Evolutionary conservation across 2,797 vertebrate species (phyloP).

Genomic region (Erpetoichthys calabaricus): DNA sequence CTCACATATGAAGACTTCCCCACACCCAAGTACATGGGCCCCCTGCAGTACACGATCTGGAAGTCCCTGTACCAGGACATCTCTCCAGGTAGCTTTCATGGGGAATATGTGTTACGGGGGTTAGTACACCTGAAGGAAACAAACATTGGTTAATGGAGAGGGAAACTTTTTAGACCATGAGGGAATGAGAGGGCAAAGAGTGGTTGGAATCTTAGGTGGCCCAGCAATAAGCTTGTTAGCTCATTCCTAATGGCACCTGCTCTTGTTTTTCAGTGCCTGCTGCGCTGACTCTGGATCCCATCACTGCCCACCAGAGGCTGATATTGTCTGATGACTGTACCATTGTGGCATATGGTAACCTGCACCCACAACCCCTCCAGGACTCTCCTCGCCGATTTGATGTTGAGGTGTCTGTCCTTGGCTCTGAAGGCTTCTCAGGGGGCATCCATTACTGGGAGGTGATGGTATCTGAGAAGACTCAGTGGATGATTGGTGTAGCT

Average conservation of each 20-base stretch:
- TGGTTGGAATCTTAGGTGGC: too few species aligned
- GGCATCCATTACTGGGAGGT: conserved; percentile 97
- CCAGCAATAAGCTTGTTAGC: too few species aligned
- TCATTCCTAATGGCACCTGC: too few species aligned
- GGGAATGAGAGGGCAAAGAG: too few species aligned
- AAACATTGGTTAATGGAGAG: too few species aligned
- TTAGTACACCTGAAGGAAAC: too few species aligned
- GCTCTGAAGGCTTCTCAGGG: conserved; percentile 64
- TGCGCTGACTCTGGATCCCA: conserved; percentile 77
- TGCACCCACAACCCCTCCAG: conserved; percentile 88
- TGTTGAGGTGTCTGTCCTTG: conserved; percentile 88
- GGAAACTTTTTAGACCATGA: too few species aligned
- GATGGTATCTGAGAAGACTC: conserved; percentile 93
- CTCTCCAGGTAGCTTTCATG: conserved; percentile 63
- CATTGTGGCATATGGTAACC: conserved; percentile 89
- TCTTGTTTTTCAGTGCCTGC: conserved; percentile 61
- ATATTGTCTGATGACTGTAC: conserved; percentile 95
- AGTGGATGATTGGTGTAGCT: conserved; percentile 96
- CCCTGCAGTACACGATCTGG: conserved; percentile 94
- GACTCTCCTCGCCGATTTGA: conserved; percentile 90
- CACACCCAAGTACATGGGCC: conserved; percentile 92
- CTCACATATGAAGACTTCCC: conserved; percentile 94
- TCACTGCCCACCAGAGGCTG: conserved; percentile 88
- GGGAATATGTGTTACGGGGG: too few species aligned
- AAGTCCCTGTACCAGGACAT: conserved; percentile 93